phyloP scores from a whole-genome alignment of 2,113 vertebrate genomes.

The Cygnus buccinator region DNA sequence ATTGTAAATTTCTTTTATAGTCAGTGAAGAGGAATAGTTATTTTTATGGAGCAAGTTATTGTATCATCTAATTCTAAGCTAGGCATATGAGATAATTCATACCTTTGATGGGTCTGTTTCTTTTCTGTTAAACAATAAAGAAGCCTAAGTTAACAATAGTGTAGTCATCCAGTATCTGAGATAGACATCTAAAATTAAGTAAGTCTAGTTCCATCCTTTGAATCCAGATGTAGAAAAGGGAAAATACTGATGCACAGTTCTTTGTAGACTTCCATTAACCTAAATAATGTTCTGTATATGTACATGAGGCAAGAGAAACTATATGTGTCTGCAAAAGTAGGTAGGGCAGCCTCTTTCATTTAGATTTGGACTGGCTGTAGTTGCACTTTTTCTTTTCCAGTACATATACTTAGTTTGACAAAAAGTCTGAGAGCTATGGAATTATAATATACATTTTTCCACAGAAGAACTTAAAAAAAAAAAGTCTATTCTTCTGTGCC shows the following conservation, averaged over 20 bases:
- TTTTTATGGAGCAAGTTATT: slow-evolving; percentile 37
- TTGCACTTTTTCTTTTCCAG: not conserved
- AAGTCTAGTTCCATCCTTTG: not conserved
- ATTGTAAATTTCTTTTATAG: slow-evolving; percentile 18
- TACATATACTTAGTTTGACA: not conserved
- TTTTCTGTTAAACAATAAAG: slow-evolving; percentile 29
- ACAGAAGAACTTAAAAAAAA: not conserved
- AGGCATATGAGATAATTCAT: slow-evolving; percentile 6
- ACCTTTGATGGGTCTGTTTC: slow-evolving; percentile 16
- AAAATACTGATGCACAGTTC: not conserved
- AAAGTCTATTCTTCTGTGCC: not conserved
- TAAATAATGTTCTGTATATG: not conserved
- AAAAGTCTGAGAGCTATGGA: not conserved
- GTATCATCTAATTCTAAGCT: slow-evolving; percentile 19
- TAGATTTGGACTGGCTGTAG: not conserved
- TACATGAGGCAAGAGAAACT: not conserved
- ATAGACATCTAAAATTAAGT: slow-evolving; percentile 6
- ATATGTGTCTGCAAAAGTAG: not conserved
- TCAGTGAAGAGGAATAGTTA: not conserved
- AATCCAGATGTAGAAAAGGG: not conserved
- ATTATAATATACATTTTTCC: not conserved
- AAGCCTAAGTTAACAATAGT: not conserved
- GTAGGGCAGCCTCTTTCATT: not conserved
- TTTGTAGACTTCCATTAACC: not conserved
- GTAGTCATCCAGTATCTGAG: not conserved